phyloP scores from a whole-genome alignment of 2,113 vertebrate species.

The Syngnathus floridae region DNA sequence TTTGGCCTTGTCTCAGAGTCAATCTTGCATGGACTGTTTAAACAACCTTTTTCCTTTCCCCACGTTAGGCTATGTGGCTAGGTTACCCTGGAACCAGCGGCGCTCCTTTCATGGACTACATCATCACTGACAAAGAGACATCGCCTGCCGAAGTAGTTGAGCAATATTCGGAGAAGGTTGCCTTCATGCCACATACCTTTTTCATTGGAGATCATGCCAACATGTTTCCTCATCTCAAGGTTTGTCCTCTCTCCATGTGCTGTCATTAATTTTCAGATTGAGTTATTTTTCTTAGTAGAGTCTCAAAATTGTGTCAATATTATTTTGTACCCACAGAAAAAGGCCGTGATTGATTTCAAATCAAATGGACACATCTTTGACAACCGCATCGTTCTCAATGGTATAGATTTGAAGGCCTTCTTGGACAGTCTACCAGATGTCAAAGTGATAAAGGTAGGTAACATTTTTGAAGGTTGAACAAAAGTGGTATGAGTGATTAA shows the following conservation, averaged over 20 bases:
- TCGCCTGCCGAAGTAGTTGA: slow-evolving; percentile 91
- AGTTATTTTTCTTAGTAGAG: not conserved
- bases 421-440: slow-evolving; percentile 96
- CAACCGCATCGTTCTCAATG: slow-evolving; percentile 96
- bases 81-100: slow-evolving; percentile 98
- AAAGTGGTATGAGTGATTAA: not conserved
- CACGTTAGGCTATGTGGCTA: slow-evolving; percentile 88
- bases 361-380: slow-evolving; percentile 99
- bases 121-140: slow-evolving; percentile 92
- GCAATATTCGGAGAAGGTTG: slow-evolving; percentile 96
- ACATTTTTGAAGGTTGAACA: not conserved
- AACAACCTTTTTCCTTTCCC: not conserved
- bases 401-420: slow-evolving; percentile 96
- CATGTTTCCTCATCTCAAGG: slow-evolving; percentile 99
- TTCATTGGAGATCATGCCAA: slow-evolving; percentile 98
- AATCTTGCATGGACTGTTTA: not conserved
- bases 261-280: not conserved
- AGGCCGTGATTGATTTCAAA: slow-evolving; percentile 99
- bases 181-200: slow-evolving; percentile 97
- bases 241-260: slow-evolving; percentile 39
- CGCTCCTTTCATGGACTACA: slow-evolving; percentile 97
- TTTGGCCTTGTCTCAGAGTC: not conserved
- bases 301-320: not conserved
- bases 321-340: slow-evolving; percentile 77
- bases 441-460: slow-evolving; percentile 91